Percentiles rank a stretch among this genome's conserved stretches.
Evolutionary conservation across 2,797 vertebrate species (phyloP).

Genomic region (Dallia pectoralis): DNA sequence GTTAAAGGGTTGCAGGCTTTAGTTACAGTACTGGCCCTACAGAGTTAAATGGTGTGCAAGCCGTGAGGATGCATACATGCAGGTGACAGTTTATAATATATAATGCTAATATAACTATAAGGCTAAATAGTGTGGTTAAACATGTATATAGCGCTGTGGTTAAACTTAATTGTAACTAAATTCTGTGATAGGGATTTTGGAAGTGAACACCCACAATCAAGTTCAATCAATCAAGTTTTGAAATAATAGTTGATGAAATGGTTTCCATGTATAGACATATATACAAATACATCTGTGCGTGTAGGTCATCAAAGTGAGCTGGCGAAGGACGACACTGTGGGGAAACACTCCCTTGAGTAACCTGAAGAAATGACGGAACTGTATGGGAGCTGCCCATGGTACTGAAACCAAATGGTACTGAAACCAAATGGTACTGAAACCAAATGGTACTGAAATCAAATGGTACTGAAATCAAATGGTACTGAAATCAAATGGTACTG

Average conservation of each 20-base stretch:
- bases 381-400: slow-evolving; percentile 69
- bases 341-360: slow-evolving; percentile 9
- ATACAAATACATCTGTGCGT: not conserved
- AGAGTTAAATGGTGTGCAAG: no score
- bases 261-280: not conserved
- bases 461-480: no score
- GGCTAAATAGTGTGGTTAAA: not conserved
- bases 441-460: no score
- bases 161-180: not conserved
- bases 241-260: not conserved
- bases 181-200: not conserved
- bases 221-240: not conserved
- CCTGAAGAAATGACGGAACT: slow-evolving; percentile 25
- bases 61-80: no score
- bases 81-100: no score
- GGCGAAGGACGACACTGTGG: not conserved
- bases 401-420: slow-evolving; percentile 58
- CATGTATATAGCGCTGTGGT: not conserved
- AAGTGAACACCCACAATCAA: not conserved
- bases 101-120: not conserved
- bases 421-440: no score
- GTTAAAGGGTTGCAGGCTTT: no score
- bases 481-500: no score
- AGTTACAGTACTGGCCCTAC: no score
- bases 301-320: not conserved